Conservation (phyloP, 2,888 invertebrate species). For the Smittia sp. region DNA sequence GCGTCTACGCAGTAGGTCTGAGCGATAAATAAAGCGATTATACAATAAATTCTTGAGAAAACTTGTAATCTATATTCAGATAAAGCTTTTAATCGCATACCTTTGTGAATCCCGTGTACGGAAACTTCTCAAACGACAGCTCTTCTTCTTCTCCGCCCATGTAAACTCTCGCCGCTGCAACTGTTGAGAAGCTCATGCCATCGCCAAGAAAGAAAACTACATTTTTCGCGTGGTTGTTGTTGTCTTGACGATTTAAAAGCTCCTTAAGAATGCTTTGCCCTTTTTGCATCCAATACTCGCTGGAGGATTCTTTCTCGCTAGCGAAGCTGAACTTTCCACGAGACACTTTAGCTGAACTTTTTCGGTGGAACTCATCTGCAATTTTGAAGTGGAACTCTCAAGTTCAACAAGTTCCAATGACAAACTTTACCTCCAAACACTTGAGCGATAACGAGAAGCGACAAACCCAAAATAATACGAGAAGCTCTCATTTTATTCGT, state of each 20-base stretch:
- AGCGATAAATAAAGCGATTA: too few relatives aligned
- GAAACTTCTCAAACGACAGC: conserved; percentile 73
- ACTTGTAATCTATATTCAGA: too few relatives aligned
- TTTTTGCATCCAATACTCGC: conserved; percentile 50
- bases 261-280: conserved; percentile 49
- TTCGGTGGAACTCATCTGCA: not conserved
- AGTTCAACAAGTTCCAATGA: not conserved
- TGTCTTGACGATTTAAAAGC: conserved; percentile 47
- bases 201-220: conserved; percentile 82
- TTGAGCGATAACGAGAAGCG: too few relatives aligned
- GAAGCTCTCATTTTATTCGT: too few relatives aligned
- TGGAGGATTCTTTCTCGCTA: not conserved
- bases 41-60: too few relatives aligned
- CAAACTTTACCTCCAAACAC: not conserved
- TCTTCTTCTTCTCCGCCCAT: conserved; percentile 72
- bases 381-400: not conserved
- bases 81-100: conserved; percentile 51
- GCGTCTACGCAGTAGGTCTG: conserved; percentile 64
- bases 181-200: conserved; percentile 81
- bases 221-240: conserved; percentile 64
- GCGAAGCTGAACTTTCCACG: not conserved
- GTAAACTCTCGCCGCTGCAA: conserved; percentile 72
- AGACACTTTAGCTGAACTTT: not conserved
- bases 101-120: conserved; percentile 71
- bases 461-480: too few relatives aligned